Evolutionary conservation across 2,113 vertebrate species (phyloP).

Genomic region (Seriola rivoliana): DNA sequence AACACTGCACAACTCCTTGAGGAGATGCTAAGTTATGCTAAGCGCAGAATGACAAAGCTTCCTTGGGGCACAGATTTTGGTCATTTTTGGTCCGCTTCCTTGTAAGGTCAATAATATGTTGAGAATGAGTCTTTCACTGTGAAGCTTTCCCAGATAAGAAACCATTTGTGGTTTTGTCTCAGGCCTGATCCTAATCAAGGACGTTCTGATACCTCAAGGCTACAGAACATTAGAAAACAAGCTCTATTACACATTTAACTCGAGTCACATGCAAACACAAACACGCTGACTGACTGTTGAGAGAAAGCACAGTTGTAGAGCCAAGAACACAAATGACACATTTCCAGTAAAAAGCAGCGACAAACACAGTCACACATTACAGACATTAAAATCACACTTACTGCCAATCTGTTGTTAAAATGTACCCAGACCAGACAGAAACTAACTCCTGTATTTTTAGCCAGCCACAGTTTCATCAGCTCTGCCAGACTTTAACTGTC

Average conservation of each 20-base stretch:
- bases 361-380: slow-evolving; percentile 59
- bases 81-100: no score
- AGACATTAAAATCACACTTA: slow-evolving; percentile 77
- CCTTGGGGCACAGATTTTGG: no score
- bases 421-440: slow-evolving; percentile 73
- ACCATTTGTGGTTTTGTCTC: not conserved
- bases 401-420: slow-evolving; percentile 79
- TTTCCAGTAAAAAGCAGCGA: not conserved
- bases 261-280: slow-evolving; percentile 43
- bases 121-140: not conserved
- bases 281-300: not conserved
- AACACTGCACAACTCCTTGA: not conserved
- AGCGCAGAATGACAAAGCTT: no score
- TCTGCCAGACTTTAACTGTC: slow-evolving; percentile 25
- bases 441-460: slow-evolving; percentile 37
- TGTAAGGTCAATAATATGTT: not conserved
- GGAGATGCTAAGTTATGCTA: no score
- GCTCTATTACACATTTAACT: not conserved
- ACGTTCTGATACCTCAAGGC: slow-evolving; percentile 2
- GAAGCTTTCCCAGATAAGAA: slow-evolving; percentile 1
- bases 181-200: slow-evolving; percentile 14
- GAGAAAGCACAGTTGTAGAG: not conserved
- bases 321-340: slow-evolving; percentile 7
- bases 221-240: not conserved
- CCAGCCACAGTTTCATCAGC: slow-evolving; percentile 20